Conservation (phyloP, 1,140 invertebrate species). For the Drosophila novamexicana region DNA sequence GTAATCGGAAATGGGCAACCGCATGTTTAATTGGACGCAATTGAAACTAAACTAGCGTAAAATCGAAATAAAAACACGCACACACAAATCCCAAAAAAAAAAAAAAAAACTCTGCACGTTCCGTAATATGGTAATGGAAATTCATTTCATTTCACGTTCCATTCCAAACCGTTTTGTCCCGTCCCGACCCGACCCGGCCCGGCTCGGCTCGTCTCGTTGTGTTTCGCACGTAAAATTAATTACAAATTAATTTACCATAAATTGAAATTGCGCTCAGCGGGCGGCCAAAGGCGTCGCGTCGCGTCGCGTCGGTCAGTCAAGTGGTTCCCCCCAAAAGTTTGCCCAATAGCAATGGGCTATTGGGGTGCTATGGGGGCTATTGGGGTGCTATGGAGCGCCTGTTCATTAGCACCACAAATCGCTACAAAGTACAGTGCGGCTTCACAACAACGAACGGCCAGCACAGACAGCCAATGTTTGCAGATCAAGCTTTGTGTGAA, state of each 20-base stretch:
- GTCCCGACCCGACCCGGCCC: too few relatives aligned
- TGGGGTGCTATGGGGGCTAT: not conserved
- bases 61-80: constrained; percentile 76
- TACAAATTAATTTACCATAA: constrained; percentile 83
- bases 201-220: constrained; percentile 26
- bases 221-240: constrained; percentile 66
- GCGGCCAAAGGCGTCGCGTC: constrained; percentile 1
- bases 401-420: constrained; percentile 48
- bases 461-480: too few relatives aligned
- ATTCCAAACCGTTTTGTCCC: not conserved
- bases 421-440: constrained; percentile 18
- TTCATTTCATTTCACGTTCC: constrained; percentile 47
- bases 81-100: constrained; percentile 11
- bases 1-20: constrained; percentile 71
- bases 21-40: constrained; percentile 82
- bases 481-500: too few relatives aligned
- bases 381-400: constrained; percentile 6
- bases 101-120: constrained; percentile 26
- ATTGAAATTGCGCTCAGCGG: constrained; percentile 55
- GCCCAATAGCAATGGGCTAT: not conserved
- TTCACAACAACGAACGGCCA: not conserved
- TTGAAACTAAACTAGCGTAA: constrained; percentile 82
- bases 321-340: constrained; percentile 47
- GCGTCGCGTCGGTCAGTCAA: constrained; percentile 35
- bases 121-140: constrained; percentile 48